These are phyloP conservation scores for Forbesichthys papilliferus DNA, from an alignment of 2,113 vertebrate genomes.

Conservation along the genomic window DNA sequence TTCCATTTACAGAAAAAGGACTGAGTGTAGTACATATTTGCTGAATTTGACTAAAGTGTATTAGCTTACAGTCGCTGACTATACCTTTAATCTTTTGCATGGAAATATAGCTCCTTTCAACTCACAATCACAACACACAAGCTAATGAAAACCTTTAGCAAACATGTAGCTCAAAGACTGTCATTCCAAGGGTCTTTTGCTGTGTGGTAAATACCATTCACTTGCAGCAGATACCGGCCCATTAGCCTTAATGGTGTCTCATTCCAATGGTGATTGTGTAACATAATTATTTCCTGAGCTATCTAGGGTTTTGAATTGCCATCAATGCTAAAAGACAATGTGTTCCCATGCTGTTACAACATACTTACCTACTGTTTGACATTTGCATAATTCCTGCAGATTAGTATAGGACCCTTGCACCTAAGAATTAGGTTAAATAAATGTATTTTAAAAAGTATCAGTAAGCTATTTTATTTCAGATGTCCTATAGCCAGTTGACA, in stretches of 20 bases:
- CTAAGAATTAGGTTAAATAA: no score
- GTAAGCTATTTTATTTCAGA: no score
- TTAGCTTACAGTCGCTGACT: no score
- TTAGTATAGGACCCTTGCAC: no score
- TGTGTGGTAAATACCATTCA: conserved; percentile 76
- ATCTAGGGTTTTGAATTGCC: conserved; percentile 74
- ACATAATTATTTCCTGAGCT: conserved; percentile 82
- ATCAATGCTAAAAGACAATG: conserved; percentile 40
- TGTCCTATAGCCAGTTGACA: no score
- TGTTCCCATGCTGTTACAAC: conserved; percentile 31
- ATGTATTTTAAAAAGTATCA: no score
- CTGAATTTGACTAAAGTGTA: no score
- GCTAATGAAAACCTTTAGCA: neutral
- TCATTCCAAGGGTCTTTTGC: conserved; percentile 1
- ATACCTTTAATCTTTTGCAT: neutral
- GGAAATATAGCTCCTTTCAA: no score
- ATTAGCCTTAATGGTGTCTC: conserved; percentile 81
- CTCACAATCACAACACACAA: neutral
- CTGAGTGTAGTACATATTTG: no score
- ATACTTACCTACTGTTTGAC: conserved; percentile 30
- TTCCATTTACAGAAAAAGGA: no score
- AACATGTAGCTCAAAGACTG: neutral
- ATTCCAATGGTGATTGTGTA: conserved; percentile 80
- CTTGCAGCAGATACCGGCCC: conserved; percentile 77
- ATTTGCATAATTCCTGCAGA: neutral